Evolutionary conservation across 2,113 vertebrate species (phyloP), one percentile per base, ranked within the genome.

Genomic region (Petromus typicus): DNA sequence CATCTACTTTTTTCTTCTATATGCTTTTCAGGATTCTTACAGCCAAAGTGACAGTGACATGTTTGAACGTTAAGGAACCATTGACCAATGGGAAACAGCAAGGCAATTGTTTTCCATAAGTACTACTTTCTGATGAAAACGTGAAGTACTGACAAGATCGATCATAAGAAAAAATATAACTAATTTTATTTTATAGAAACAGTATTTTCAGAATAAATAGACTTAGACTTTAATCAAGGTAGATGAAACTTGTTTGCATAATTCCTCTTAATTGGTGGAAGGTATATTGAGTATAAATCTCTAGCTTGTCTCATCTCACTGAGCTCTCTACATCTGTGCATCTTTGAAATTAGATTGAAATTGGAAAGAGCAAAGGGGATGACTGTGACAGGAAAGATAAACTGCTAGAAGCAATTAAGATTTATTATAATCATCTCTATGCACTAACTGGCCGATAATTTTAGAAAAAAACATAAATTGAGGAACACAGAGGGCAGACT

Each of bases 221-320:
- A 9, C 14, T 25, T 63, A 69, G 7, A 69, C 82, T 97, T 95
- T 40, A 89, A 17, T 91, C 56, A 89, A 3, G 32, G 10, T 56
- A 43, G 12, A 87, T 32, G 0, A 86, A 54, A 90, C 16, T 48
- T 91, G 20, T 86, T 95, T 83, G 45, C 37, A 5, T 92, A 91
- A 95, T 80, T 86, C 20, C n/a, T 90, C 40, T 86, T 97, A 94
- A 86, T 67, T 96, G 64, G n/a, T 54, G 18, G 13, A 76, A 94
- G 22, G 51, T 86, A 56, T 75, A 45, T 51, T 84, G 80, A 94
- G 71, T 88, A 17, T 73, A 85, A 95, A 57, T 93, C 61, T 13
- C 16, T 30, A 93, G 37, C 37, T 56, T 18, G 4, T 93, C 79
- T 95, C 66, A 81, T 89, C n/a, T 45, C 25, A 82, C 78, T 94